These are phyloP conservation scores for Noctua pronuba DNA, from an alignment of 2,888 invertebrate species.

Conservation along the genomic window DNA sequence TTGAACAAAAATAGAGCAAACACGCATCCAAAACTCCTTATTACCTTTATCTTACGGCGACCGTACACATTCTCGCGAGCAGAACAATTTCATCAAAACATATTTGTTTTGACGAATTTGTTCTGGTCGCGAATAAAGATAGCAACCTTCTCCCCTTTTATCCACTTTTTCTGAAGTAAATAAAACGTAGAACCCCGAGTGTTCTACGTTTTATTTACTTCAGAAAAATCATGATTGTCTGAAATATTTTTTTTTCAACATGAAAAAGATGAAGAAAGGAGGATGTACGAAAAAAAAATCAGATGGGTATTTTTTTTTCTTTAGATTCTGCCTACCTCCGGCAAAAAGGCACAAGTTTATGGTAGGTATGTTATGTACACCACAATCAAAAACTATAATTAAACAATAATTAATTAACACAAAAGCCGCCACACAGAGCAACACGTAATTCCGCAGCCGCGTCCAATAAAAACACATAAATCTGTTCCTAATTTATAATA, in stretches of 20 bases:
- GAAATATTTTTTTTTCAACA: not conserved
- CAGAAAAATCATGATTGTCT: not conserved
- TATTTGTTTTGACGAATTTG: not conserved
- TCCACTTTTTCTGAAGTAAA: not conserved
- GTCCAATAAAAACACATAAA: slow-evolving; percentile 80
- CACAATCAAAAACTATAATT: not conserved
- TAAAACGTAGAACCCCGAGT: not conserved
- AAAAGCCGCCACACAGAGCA: slow-evolving; percentile 17
- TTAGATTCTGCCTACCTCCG: not conserved
- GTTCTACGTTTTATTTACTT: too few species aligned
- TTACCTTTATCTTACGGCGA: not conserved
- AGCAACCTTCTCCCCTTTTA: not conserved
- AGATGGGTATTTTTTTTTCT: too few species aligned
- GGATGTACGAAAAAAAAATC: not conserved
- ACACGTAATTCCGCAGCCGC: slow-evolving; percentile 42
- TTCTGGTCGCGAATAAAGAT: not conserved
- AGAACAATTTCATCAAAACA: not conserved
- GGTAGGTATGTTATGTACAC: not conserved
- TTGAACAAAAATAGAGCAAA: not conserved
- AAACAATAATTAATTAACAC: slow-evolving; percentile 22
- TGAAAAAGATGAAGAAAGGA: not conserved
- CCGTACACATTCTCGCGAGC: not conserved
- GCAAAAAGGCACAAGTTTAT: not conserved
- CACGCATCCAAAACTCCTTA: not conserved
- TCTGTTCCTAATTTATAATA: slow-evolving; percentile 80